These are phyloP conservation scores for Narcine bancroftii DNA, from an alignment of 2,113 vertebrate genomes.

Conservation along the genomic window DNA sequence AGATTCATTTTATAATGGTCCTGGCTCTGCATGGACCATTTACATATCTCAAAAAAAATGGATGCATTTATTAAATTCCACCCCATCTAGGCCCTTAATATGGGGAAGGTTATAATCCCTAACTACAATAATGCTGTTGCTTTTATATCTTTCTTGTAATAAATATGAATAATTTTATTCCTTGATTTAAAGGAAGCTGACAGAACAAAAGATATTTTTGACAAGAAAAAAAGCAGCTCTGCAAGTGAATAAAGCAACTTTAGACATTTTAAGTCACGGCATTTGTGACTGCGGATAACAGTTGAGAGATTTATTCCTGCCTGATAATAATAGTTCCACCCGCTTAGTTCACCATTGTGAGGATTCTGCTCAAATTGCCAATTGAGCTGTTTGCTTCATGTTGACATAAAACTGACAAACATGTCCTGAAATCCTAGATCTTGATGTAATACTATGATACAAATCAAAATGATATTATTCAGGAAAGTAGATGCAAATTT, in stretches of 20 bases:
- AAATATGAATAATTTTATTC: no score
- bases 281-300: background rate
- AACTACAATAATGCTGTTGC: no score
- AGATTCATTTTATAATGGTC: no score
- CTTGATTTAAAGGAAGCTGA: background rate
- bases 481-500: background rate
- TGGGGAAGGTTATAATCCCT: no score
- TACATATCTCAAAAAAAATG: no score
- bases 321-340: conserved; percentile 19
- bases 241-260: background rate
- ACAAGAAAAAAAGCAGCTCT: background rate
- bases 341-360: background rate
- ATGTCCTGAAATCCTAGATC: background rate
- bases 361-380: background rate
- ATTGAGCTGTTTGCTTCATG: background rate
- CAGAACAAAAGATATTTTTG: background rate
- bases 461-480: background rate
- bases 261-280: background rate
- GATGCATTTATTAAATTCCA: no score
- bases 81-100: no score
- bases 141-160: no score
- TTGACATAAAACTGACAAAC: background rate
- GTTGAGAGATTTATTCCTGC: conserved; percentile 19
- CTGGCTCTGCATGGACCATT: no score
- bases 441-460: background rate